phyloP scores from a whole-genome alignment of 2,797 vertebrate species.

The Euthynnus affinis region DNA sequence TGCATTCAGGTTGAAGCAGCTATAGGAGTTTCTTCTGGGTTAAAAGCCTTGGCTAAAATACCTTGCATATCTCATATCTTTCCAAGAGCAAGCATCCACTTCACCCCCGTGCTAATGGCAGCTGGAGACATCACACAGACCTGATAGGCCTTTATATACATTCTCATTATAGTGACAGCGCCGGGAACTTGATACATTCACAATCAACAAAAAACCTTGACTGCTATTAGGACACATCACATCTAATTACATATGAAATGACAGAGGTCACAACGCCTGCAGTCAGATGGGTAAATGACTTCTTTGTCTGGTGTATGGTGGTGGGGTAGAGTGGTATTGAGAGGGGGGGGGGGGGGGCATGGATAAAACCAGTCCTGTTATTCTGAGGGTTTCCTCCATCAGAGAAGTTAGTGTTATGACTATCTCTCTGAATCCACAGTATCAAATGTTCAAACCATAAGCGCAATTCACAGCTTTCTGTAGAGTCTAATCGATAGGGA shows the following conservation, averaged over 20 bases:
- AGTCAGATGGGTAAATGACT: constrained; percentile 70
- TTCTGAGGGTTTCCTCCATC: constrained; percentile 40
- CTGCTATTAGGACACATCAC: constrained; percentile 68
- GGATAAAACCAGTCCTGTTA: constrained; percentile 14
- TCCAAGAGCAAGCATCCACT: constrained; percentile 75
- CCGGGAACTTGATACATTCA: constrained; percentile 67
- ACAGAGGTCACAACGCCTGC: constrained; percentile 63
- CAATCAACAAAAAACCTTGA: constrained; percentile 64
- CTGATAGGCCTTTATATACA: constrained; percentile 75
- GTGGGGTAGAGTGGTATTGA: constrained; percentile 2
- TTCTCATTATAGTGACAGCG: constrained; percentile 67
- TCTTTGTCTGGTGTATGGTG: constrained; percentile 60
- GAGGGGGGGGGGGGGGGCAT: neutral
- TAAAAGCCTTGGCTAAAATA: constrained; percentile 80
- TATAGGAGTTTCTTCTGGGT: constrained; percentile 58
- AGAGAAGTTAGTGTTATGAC: constrained; percentile 74
- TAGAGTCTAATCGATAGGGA: constrained; percentile 75
- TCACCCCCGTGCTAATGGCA: constrained; percentile 77
- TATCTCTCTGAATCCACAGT: constrained; percentile 66
- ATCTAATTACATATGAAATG: constrained; percentile 74
- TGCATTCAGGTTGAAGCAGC: constrained; percentile 57
- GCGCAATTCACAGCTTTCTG: constrained; percentile 80
- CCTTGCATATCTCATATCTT: constrained; percentile 80
- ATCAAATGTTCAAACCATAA: constrained; percentile 84
- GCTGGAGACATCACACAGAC: constrained; percentile 73